Evolutionary conservation across 2,888 invertebrate species (phyloP).

Genomic region (Mycalesis mineus): DNA sequence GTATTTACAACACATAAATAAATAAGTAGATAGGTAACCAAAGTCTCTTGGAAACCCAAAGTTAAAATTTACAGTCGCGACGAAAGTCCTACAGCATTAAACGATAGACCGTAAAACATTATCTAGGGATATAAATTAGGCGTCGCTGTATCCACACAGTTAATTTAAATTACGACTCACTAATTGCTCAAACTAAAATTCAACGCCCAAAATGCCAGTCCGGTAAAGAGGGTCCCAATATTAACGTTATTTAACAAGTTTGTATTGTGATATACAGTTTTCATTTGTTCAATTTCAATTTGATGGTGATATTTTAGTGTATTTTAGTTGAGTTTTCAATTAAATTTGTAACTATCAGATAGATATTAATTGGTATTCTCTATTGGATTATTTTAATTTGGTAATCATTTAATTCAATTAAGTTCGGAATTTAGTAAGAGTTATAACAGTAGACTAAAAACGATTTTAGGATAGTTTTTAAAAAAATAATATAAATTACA

Average conservation of each 20-base stretch:
- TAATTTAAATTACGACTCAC: conserved; percentile 32
- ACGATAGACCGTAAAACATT: conserved; percentile 23
- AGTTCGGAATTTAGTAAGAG: too few species aligned
- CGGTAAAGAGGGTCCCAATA: conserved; percentile 26
- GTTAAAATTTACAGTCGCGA: not conserved
- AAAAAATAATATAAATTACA: too few species aligned
- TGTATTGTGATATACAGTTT: conserved; percentile 4
- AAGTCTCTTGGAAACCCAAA: not conserved
- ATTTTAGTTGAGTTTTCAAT: conserved; percentile 1
- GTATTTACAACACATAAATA: too few species aligned
- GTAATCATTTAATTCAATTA: too few species aligned
- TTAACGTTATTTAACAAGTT: conserved; percentile 14
- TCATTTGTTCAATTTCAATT: conserved; percentile 7
- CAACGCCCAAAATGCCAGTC: conserved; percentile 24
- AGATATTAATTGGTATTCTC: not conserved
- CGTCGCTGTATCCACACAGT: conserved; percentile 21
- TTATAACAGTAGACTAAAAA: too few species aligned
- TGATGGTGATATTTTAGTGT: conserved; percentile 6
- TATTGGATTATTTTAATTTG: not conserved
- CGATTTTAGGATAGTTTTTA: too few species aligned
- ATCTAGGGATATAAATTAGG: conserved; percentile 28
- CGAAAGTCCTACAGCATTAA: conserved; percentile 12
- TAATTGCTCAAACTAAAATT: conserved; percentile 32
- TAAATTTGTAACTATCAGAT: not conserved
- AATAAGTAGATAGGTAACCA: not conserved